Base-by-base conservation (phyloP, 2,113 vertebrate genomes). In the Thalassoma bifasciatum region DNA sequence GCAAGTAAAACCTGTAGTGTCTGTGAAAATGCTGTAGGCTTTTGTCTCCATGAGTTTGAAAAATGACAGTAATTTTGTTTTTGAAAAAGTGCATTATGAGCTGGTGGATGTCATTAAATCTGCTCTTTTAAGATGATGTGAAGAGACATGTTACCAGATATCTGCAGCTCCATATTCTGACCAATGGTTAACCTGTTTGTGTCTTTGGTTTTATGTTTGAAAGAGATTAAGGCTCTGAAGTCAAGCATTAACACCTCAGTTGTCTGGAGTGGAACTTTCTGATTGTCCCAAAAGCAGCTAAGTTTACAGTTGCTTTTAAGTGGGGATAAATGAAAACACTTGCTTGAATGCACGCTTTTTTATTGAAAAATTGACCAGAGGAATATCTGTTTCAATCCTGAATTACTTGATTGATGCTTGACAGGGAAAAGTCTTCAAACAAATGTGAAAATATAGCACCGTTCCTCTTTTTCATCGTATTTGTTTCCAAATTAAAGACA, bases 171-270 rank as follows among this genome's bases (percentile, higher is more conserved):
- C 14, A 4, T 14, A 4, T 16, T 72, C 47, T 47, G 66, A 68
- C 16, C 65, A 78, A 80, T 65, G 72, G 42, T 77, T 84, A 66
- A 82, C 66, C 51, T 66, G 14, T 34, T 19, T 10, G 3, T 49
- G 19, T 51, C 26, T 37, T 21, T 47, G 44, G 44, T 47, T 47
- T n/a, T 10, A 44, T 24, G 10, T n/a, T 1, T 44, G 1, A 52
- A 37, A n/a, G 4, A 42, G n/a, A 47, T 50, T 4, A 46, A 6
- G 59, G 19, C 3, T 50, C 11, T 26, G n/a, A 64, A 21, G 13
- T 81, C 21, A 37, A 37, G 9, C 4, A 22, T 71, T 59, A 24
- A 51, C 42, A 44, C 17, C 30, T 30, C 30, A 30, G 30, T 46
- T 19, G 44, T 46, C 3, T 30, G 17, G 17, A 46, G 17, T 19